These are phyloP conservation scores for Amazona guildingii DNA, from an alignment of 2,113 vertebrate genomes.

Conservation along the genomic window DNA sequence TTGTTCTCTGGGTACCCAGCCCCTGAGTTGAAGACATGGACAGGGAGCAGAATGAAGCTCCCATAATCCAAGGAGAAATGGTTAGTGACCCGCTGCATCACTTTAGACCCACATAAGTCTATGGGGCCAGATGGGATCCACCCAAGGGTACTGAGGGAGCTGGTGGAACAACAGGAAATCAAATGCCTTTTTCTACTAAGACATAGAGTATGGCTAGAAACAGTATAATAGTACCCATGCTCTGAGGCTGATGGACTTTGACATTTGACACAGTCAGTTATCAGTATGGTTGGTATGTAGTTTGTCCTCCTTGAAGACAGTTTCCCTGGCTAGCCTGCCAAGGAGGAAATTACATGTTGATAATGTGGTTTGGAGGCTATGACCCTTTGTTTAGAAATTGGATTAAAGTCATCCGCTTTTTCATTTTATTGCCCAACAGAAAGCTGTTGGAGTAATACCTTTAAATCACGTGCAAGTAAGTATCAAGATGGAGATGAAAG, in stretches of 20 bases:
- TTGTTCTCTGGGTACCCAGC: neutral
- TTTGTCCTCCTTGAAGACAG: neutral
- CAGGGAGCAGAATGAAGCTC: neutral
- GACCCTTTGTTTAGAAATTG: neutral
- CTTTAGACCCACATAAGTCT: neutral
- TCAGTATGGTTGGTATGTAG: neutral
- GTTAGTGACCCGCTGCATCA: neutral
- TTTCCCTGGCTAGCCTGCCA: neutral
- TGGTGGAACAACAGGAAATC: neutral
- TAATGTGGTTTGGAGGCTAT: neutral
- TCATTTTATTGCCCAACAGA: neutral
- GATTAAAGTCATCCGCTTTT: neutral
- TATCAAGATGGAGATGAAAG: neutral
- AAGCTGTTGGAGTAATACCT: neutral
- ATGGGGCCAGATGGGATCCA: fast-evolving
- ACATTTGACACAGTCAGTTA: neutral
- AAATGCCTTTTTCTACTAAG: neutral
- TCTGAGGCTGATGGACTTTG: neutral
- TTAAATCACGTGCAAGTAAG: neutral
- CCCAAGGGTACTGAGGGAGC: neutral
- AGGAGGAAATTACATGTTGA: neutral
- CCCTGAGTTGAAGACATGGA: neutral
- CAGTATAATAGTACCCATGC: neutral
- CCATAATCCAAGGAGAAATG: neutral
- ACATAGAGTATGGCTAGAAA: neutral